Conservation (phyloP, 2,888 invertebrate genomes). For the Colletes collaris region DNA sequence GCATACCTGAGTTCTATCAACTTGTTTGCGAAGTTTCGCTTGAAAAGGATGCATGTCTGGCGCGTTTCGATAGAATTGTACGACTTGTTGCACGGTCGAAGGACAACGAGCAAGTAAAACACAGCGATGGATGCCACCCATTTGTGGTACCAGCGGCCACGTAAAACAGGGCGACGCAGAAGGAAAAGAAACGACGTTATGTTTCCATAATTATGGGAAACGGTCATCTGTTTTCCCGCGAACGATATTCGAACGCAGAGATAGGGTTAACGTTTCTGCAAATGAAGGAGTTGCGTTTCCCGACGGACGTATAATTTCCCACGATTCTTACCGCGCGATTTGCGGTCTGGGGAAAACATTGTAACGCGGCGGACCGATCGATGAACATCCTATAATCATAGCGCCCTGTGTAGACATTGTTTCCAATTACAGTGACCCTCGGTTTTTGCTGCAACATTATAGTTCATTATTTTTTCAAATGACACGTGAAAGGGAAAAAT, state of each 20-base stretch:
- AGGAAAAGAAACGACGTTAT: constrained; percentile 15
- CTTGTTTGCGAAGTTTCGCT: no score
- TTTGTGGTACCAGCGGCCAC: background rate
- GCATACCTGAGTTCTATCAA: no score
- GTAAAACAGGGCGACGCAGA: background rate
- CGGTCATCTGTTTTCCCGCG: background rate
- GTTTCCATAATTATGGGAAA: constrained; percentile 30
- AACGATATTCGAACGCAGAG: background rate
- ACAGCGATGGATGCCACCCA: background rate
- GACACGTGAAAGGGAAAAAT: background rate
- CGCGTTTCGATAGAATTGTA: background rate
- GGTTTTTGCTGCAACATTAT: background rate
- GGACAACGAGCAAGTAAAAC: constrained; percentile 9
- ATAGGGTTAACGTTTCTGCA: background rate
- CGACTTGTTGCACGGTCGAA: constrained; percentile 36
- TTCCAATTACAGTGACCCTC: background rate
- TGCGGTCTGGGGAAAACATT: background rate
- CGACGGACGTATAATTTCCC: background rate
- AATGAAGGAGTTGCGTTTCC: background rate
- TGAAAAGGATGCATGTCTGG: no score
- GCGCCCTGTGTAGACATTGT: background rate
- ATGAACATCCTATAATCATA: constrained; percentile 8
- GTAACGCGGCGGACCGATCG: background rate
- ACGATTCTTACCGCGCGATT: background rate
- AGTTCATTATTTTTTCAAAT: constrained; percentile 16